Conservation (phyloP, 2,113 vertebrate species). For the Calcarius ornatus region DNA sequence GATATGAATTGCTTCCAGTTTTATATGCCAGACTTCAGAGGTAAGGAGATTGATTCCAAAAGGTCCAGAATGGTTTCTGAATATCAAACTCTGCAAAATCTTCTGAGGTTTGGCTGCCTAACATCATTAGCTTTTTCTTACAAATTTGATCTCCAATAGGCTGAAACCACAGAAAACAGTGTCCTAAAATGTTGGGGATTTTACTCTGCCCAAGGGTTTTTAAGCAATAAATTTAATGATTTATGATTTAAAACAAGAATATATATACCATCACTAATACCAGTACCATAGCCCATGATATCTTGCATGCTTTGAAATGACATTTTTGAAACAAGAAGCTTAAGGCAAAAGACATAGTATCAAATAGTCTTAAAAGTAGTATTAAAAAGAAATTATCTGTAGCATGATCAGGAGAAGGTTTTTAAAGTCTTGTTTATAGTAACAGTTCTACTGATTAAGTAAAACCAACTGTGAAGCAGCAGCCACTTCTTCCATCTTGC, state of each 20-base stretch:
- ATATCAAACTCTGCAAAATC: not conserved
- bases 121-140: not conserved
- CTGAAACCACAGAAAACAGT: not conserved
- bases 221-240: not conserved
- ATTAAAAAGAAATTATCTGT: not conserved
- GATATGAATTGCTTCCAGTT: not conserved
- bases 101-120: not conserved
- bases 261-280: not conserved
- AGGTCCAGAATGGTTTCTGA: not conserved
- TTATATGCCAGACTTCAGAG: not conserved
- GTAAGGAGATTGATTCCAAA: not conserved
- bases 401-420: not conserved
- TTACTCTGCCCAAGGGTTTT: not conserved
- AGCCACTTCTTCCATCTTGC: not conserved
- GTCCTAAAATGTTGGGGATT: not conserved
- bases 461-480: not conserved
- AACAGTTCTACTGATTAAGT: not conserved
- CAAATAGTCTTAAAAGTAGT: not conserved
- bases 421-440: not conserved
- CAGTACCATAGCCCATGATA: not conserved
- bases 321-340: not conserved
- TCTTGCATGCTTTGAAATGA: not conserved
- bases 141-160: not conserved
- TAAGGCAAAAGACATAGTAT: not conserved
- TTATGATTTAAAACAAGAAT: not conserved